Evolutionary conservation across 2,797 vertebrate genomes (phyloP), one percentile per base, ranked within the genome.

Genomic region (Margarornis squamiger): DNA sequence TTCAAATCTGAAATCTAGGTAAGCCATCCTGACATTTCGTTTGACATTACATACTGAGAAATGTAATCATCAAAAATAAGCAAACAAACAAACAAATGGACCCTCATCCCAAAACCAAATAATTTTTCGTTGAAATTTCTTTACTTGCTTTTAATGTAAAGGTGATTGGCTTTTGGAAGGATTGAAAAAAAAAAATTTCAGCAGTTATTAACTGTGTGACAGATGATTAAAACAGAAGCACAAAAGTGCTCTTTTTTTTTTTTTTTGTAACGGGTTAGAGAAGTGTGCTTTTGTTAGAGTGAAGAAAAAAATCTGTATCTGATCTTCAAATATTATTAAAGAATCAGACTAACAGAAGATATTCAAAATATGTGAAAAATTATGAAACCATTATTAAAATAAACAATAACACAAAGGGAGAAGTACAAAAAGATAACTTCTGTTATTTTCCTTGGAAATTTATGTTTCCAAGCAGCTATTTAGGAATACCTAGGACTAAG

Each of bases 191-290:
- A 55, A 16, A 10, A 43, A 41, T 41, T 11, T 74, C 29, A 21
- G 15, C 51, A 32, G 9, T 17, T 81, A 24, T 43, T 85, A 68
- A 52, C 19, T 54, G 4, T n/a, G 4, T 39, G 24, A 27, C 10
- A 67, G 36, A 49, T 43, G 29, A 75, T 39, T 66, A 20, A 74
- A 58, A 9, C 27, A 34, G 4, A 72, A 78, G 17, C 10, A 20
- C 6, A 34, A 48, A 71, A 62, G 3, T 9, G 0, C 3, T 48
- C n/a, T 9, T 13, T 27, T 21, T 4, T 29, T 27, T 0, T n/a
- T 20, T 51, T 67, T 39, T 55, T 6, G 1, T 66, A 58, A 58
- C 39, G 10, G 5, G 7, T 82, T 65, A 61, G 12, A 32, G 14
- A 7, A 22, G 1, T 26, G 4, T 48, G 12, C 5, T 86, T 85